Percentiles rank a stretch among this genome's conserved stretches.
These are phyloP conservation scores for Anser brachyrhynchus DNA, from an alignment of 2,113 vertebrate species.

Conservation along the genomic window DNA sequence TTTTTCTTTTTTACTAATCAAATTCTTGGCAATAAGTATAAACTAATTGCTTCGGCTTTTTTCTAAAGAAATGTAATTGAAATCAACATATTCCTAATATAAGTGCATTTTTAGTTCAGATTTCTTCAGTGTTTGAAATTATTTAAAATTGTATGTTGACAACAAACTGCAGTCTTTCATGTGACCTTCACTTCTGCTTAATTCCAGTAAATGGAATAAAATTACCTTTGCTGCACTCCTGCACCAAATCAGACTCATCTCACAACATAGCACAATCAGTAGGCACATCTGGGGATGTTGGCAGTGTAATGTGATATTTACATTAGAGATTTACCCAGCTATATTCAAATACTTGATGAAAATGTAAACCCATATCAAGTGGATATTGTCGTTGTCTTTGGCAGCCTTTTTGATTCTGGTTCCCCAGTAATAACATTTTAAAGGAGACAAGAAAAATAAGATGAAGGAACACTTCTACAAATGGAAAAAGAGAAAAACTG, in stretches of 20 bases:
- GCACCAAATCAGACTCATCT: neutral
- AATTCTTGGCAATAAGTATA: neutral
- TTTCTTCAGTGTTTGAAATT: neutral
- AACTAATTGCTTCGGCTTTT: neutral
- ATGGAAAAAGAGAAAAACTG: neutral
- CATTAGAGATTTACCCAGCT: neutral
- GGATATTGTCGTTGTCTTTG: neutral
- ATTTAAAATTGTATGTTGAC: neutral
- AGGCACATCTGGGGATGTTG: neutral
- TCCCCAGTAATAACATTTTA: neutral
- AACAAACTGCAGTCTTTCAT: neutral
- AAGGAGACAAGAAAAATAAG: neutral
- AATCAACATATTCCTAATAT: neutral
- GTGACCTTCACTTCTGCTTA: neutral
- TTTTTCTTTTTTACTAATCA: neutral
- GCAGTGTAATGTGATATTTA: neutral
- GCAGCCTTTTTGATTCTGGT: neutral
- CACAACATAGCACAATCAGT: neutral
- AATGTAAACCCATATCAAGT: neutral
- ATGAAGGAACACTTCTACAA: neutral
- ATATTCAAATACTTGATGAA: neutral
- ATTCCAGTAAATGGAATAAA: neutral
- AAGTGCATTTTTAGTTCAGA: neutral
- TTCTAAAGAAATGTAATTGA: neutral
- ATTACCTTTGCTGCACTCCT: neutral